Percentiles rank a stretch among this genome's conserved stretches.
These are phyloP conservation scores for Pseudochirops cupreus DNA, from an alignment of 2,797 vertebrate genomes.

Conservation along the genomic window DNA sequence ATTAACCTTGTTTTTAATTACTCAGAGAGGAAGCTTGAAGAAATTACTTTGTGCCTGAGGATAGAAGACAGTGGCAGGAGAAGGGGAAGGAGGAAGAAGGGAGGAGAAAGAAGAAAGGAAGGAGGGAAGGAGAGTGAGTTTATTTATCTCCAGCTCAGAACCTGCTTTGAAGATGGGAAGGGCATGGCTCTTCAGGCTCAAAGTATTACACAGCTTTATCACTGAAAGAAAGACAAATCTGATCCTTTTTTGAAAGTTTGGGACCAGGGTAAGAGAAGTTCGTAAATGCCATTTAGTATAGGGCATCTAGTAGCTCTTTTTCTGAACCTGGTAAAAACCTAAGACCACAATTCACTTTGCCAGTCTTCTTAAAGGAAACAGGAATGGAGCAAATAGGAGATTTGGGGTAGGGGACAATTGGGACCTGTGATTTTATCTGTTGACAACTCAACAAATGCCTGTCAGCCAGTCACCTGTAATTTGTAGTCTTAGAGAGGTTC, in stretches of 20 bases:
- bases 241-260: conserved; percentile 5
- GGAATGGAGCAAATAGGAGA: background rate
- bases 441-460: background rate
- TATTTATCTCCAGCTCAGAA: background rate
- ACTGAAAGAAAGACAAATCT: background rate
- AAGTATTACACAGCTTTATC: background rate
- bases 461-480: background rate
- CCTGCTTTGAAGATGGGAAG: background rate
- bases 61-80: background rate
- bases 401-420: background rate
- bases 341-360: background rate
- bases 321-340: background rate
- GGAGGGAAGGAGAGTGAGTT: background rate
- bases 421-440: background rate
- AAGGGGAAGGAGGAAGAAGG: background rate
- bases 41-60: background rate
- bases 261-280: background rate
- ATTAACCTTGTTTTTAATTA: background rate
- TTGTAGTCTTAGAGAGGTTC: background rate
- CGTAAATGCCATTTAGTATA: conserved; percentile 2
- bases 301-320: background rate
- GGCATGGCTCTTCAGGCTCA: background rate
- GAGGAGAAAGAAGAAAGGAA: background rate
- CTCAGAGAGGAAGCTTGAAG: background rate
- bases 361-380: conserved; percentile 10